Evolutionary conservation across 2,797 vertebrate genomes (phyloP).

Genomic region (Sebastes cheni): DNA sequence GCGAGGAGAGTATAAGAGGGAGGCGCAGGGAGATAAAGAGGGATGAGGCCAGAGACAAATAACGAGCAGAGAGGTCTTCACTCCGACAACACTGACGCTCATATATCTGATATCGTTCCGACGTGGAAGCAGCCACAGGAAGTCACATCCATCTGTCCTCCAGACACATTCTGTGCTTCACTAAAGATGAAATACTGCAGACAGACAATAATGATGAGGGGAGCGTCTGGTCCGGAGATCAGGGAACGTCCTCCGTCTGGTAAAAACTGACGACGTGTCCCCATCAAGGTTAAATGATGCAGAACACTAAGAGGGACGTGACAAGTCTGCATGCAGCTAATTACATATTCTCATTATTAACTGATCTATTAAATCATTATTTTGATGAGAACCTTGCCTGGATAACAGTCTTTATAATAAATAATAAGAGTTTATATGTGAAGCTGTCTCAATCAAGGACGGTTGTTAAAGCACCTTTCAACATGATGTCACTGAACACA

Average conservation of each 20-base stretch:
- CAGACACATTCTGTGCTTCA: conserved; percentile 18
- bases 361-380: background rate
- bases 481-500: too few relatives aligned
- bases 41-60: conserved; percentile 27
- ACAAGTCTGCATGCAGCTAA: background rate
- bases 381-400: background rate
- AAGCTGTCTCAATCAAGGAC: background rate
- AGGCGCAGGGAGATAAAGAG: conserved; percentile 19
- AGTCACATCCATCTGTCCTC: conserved; percentile 33
- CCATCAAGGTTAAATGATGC: conserved; percentile 1
- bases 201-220: background rate
- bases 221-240: background rate
- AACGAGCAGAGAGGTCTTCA: conserved; percentile 5
- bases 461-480: background rate
- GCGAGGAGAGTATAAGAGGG: conserved; percentile 35
- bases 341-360: background rate
- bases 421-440: background rate
- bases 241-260: background rate
- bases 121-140: conserved; percentile 12
- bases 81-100: background rate
- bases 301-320: background rate
- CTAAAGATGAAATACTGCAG: background rate
- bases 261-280: background rate
- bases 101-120: background rate
- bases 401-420: background rate